Evolutionary conservation across 1,140 invertebrate species (phyloP), one percentile per base, ranked within the genome.

Genomic region (Luehdorfia chinensis): DNA sequence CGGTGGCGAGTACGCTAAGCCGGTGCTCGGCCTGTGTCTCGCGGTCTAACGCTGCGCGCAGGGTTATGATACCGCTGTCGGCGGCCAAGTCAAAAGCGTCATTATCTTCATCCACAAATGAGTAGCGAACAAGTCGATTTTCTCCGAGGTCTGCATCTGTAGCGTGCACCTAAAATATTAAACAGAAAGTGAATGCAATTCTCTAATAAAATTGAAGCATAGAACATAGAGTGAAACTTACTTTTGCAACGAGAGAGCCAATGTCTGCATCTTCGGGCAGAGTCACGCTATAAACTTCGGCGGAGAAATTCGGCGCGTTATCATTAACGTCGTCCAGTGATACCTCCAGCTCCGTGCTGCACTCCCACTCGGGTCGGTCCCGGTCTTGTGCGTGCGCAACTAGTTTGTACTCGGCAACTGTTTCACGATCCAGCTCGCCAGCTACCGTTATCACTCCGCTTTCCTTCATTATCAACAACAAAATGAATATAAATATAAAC

Each of bases 11-110:
- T n/a, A 98, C 87, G 0, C 92, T 92, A 1, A 98, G 84, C 67
- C 95, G 95, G 75, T 97, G 98, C 70, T 93, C 90, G 0, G 94
- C 92, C 61, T 91, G 90, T 1, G 92, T 92, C 89, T 99, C 97
- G 28, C 97, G 88, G 83, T 98, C 97, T 7, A 98, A 78, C 13
- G 91, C 87, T 57, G 95, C 95, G 33, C 91, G 92, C 12, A 97
- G 84, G 2, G 93, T 95, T 3, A 97, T 88, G 46, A 97, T 95
- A 30, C 96, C 96, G 68, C 91, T 95, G 25, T 93, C 91, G 0
- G 91, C 52, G 2, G 93, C 91, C 37, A 97, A 93, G 28, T 88
- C 83, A 79, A 96, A 96, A 46, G 92, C 91, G 13, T 91, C 89
- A 3, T 30, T 51, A 19, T 30, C 15, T 31, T 91, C 89, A 47